Conservation (phyloP, 2,113 vertebrate species). For the Erythrolamprus reginae region DNA sequence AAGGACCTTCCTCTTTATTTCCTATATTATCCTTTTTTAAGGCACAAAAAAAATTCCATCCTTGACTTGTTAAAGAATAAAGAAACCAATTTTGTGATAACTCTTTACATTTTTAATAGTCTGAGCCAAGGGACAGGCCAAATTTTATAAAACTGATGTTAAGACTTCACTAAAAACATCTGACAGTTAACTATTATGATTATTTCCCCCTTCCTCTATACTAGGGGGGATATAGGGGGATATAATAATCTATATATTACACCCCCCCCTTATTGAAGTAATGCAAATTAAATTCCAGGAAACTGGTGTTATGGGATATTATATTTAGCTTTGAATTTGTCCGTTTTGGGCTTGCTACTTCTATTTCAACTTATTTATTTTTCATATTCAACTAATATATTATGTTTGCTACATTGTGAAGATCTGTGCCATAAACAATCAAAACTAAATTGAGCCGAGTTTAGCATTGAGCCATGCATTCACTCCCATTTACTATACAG, state of each 20-base stretch:
- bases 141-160: background rate
- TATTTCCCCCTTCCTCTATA: background rate
- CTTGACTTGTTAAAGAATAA: background rate
- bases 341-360: background rate
- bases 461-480: background rate
- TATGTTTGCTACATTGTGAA: background rate
- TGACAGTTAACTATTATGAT: background rate
- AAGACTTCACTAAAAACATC: background rate
- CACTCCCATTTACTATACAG: background rate
- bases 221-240: too few species aligned
- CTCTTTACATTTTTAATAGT: background rate
- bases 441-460: background rate
- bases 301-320: background rate
- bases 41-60: background rate
- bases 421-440: background rate
- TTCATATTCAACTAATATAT: background rate
- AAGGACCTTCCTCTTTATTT: background rate
- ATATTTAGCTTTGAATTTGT: background rate
- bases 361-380: background rate
- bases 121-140: background rate
- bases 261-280: background rate
- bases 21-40: background rate
- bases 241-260: too few species aligned
- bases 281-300: background rate
- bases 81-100: background rate